Base-by-base conservation (phyloP, 2,113 vertebrate species). In the Numenius arquata region DNA sequence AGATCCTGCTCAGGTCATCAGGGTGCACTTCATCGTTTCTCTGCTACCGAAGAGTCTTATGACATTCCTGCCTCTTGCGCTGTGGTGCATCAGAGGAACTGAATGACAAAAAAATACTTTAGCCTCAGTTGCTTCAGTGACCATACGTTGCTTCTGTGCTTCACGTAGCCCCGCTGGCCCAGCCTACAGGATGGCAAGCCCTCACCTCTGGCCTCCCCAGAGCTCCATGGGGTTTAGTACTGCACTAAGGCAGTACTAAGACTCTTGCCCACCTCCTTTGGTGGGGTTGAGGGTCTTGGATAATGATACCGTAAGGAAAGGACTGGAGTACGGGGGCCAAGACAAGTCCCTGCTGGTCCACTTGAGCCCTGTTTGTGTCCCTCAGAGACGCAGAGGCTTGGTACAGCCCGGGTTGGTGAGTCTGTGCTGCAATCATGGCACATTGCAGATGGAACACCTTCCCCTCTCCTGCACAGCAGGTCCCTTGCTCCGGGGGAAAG, bases 381-480 rank as follows among this genome's bases (percentile, higher is more conserved):
- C 4, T 5, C 6, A 10, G 38, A 15, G 15, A 9, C 2, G 3
- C 71, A 76, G 58, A 58, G 38, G 1, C 6, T 38, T 8, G 29
- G 22, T 18, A 48, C 0, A 11, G 61, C 17, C 22, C 0, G 1
- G 21, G 21, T 0, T 43, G 27, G 3, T 11, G 40, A 22, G 9
- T 5, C 41, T 32, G 30, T 3, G 2, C 56, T 71, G 41, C 34
- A 38, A 59, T 22, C 29, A 5, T 5, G 6, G 53, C n/a, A 29
- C 27, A 9, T 16, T 38, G 40, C 1, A 27, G 32, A 7, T 1
- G 26, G 62, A 68, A 45, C 34, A 43, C 58, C 27, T 2, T 0
- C 11, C 20, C 30, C 52, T 14, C 5, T 25, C 48, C 29, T 20
- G 21, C 47, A 5, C 4, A 52, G 45, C 22, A 17, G 12, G 15